A percentile compares a stretch with the other conserved stretches of the same genome.
Evolutionary conservation across 2,113 vertebrate genomes (phyloP).

Genomic region (Sminthopsis crassicaudata): DNA sequence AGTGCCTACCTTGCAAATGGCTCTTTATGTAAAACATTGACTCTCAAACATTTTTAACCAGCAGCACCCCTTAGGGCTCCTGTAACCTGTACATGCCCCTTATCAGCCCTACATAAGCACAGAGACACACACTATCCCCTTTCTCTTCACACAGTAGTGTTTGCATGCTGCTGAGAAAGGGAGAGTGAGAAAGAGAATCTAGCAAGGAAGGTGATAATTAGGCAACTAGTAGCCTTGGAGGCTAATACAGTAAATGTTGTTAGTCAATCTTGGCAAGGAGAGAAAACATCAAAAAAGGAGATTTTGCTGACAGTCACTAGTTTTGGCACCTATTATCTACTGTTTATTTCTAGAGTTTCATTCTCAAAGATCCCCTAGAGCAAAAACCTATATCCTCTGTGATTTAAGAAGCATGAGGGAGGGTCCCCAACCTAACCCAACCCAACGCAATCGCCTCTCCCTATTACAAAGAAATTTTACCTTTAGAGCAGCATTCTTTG

Average conservation of each 20-base stretch:
- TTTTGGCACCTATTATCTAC: background rate
- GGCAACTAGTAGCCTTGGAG: background rate
- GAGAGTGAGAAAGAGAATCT: background rate
- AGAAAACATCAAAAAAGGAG: background rate
- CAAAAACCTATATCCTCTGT: background rate
- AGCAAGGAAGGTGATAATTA: background rate
- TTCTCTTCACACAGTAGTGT: background rate
- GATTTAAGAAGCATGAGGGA: background rate
- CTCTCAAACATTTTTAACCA: background rate
- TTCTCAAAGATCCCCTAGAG: background rate
- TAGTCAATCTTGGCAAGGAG: background rate
- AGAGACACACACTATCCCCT: background rate
- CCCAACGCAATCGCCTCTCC: background rate
- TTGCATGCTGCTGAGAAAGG: background rate
- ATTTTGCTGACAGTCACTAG: background rate
- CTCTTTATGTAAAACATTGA: background rate
- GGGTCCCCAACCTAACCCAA: background rate
- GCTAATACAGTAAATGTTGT: background rate
- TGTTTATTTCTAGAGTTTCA: background rate
- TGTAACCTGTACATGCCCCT: background rate
- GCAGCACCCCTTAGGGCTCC: slow-evolving; percentile 20
- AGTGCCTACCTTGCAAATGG: background rate
- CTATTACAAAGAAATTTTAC: background rate
- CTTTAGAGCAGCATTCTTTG: background rate
- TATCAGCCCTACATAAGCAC: background rate